Conservation (phyloP, 2,113 vertebrate genomes). For the Mirounga angustirostris region DNA sequence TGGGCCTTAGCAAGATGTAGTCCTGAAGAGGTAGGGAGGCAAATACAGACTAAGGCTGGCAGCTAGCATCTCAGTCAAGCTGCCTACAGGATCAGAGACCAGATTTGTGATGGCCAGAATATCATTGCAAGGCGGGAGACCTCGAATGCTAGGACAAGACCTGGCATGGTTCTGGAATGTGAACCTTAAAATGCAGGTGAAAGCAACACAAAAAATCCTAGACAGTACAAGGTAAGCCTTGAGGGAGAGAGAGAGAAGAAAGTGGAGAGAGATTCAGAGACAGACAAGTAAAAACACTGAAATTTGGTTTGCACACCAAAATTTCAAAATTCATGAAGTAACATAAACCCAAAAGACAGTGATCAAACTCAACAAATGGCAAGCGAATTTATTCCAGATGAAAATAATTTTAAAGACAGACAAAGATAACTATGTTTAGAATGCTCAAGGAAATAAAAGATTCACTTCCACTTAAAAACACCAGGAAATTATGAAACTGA, state of each 20-base stretch:
- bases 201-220: neutral
- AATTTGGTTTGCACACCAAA: neutral
- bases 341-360: neutral
- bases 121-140: neutral
- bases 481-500: neutral
- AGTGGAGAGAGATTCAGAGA: neutral
- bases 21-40: neutral
- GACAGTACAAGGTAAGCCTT: neutral
- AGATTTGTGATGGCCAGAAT: neutral
- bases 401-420: constrained; percentile 25
- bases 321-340: neutral
- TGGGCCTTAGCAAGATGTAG: neutral
- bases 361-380: neutral
- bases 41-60: neutral
- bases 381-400: neutral
- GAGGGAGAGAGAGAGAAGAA: neutral
- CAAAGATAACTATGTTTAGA: neutral
- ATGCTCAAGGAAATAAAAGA: neutral
- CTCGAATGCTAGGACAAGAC: neutral
- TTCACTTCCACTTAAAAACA: neutral
- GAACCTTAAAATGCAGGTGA: neutral
- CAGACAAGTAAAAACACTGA: neutral
- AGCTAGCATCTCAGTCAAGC: neutral
- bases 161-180: neutral
- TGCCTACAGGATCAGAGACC: neutral